phyloP scores from a whole-genome alignment of 2,113 vertebrate genomes.

The Calypte anna region DNA sequence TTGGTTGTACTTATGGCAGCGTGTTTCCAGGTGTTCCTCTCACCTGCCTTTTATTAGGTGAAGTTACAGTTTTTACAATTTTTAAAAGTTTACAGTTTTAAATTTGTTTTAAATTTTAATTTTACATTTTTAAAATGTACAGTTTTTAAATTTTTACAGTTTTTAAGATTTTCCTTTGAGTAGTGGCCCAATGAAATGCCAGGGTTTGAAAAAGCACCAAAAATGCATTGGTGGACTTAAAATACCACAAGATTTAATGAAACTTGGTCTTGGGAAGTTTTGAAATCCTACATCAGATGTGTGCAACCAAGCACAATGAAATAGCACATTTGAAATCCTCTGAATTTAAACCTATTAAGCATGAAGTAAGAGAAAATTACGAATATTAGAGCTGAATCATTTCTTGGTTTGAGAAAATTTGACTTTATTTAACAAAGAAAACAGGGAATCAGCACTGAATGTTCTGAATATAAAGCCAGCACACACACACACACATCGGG shows the following conservation, averaged over 20 bases:
- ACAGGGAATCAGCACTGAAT: neutral
- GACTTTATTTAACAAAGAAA: neutral
- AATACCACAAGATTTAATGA: neutral
- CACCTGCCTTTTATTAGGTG: neutral
- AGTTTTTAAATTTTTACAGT: too few relatives aligned
- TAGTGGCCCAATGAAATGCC: neutral
- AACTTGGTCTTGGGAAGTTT: neutral
- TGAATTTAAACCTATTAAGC: neutral
- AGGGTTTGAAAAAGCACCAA: neutral
- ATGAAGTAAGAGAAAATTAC: neutral
- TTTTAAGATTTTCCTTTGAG: neutral
- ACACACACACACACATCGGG: neutral
- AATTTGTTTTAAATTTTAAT: too few relatives aligned
- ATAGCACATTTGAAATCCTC: neutral
- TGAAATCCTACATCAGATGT: neutral
- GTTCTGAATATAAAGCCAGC: neutral
- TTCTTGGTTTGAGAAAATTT: constrained; percentile 23
- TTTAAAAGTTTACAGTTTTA: too few relatives aligned
- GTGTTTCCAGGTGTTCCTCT: neutral
- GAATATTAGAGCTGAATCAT: neutral
- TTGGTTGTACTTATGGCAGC: neutral
- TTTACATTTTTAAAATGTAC: too few relatives aligned
- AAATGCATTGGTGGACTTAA: neutral
- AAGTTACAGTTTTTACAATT: neutral
- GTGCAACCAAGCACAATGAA: neutral